A percentile compares a stretch with the other conserved stretches of the same genome.
These are phyloP conservation scores for Luperina nickerlii DNA, from an alignment of 2,888 invertebrate genomes.

Conservation along the genomic window DNA sequence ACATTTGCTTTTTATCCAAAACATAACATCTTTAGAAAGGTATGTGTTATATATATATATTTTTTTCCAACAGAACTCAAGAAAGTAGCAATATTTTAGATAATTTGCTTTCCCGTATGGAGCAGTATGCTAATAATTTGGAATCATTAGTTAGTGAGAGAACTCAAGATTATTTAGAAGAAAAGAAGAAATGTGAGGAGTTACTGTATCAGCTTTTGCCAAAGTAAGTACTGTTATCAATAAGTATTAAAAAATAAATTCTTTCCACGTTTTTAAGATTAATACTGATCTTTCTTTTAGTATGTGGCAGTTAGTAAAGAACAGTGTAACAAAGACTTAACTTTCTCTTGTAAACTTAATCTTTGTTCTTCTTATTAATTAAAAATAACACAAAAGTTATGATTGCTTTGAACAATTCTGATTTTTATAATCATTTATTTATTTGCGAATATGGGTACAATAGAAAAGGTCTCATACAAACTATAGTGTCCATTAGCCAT, in stretches of 20 bases:
- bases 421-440: too few relatives aligned
- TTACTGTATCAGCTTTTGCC: conserved; percentile 98
- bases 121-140: conserved; percentile 99
- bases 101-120: conserved; percentile 99
- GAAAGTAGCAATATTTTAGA: conserved; percentile 98
- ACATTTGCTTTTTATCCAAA: conserved; percentile 9
- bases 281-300: conserved; percentile 1
- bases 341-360: conserved; percentile 10
- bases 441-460: too few relatives aligned
- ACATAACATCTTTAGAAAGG: neutral
- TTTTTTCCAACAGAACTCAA: conserved; percentile 92
- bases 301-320: neutral
- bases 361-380: conserved; percentile 27
- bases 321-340: conserved; percentile 7
- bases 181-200: conserved; percentile 99
- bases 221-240: conserved; percentile 91
- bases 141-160: conserved; percentile 98
- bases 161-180: conserved; percentile 99
- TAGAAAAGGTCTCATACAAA: too few relatives aligned
- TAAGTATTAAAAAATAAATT: neutral
- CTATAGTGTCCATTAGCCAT: too few relatives aligned
- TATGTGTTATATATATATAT: conserved; percentile 1
- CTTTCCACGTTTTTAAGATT: conserved; percentile 19
- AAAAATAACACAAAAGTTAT: conserved; percentile 20
- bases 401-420: conserved; percentile 1